phyloP scores from a whole-genome alignment of 2,888 invertebrate genomes.

The Acrocyrtus sp. region DNA sequence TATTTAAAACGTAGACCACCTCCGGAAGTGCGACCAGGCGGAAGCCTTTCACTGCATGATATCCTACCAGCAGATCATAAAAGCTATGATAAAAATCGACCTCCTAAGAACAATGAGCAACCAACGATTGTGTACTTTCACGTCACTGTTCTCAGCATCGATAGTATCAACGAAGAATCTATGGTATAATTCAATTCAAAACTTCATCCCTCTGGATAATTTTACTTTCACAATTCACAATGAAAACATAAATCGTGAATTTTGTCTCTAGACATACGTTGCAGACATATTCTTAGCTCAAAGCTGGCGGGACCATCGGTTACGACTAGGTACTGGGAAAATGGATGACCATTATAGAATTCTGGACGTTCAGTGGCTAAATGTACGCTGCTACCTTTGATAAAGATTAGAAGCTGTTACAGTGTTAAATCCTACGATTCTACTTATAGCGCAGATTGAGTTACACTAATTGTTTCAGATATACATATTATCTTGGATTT shows the following conservation, averaged over 20 bases:
- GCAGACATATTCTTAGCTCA: conserved; percentile 93
- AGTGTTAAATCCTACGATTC: conserved; percentile 3
- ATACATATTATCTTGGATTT: conserved; percentile 55
- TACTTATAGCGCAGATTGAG: conserved; percentile 51
- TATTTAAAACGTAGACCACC: conserved; percentile 29
- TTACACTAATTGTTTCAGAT: not conserved
- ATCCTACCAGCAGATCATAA: conserved; percentile 86
- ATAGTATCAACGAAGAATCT: conserved; percentile 95
- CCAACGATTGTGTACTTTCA: conserved; percentile 91
- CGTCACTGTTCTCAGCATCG: conserved; percentile 87
- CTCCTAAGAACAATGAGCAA: conserved; percentile 85
- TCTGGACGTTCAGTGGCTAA: conserved; percentile 86
- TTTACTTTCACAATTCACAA: not conserved
- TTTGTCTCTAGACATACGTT: conserved; percentile 81
- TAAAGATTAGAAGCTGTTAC: not conserved
- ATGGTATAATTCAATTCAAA: conserved; percentile 73
- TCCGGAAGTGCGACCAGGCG: conserved; percentile 50
- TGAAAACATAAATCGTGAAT: not conserved
- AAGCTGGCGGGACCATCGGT: conserved; percentile 90
- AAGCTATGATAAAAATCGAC: conserved; percentile 89
- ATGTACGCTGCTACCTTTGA: conserved; percentile 39
- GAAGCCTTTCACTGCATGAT: conserved; percentile 81
- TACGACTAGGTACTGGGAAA: conserved; percentile 86
- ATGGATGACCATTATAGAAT: conserved; percentile 93
- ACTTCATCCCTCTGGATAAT: not conserved